Evolutionary conservation across 2,797 vertebrate genomes (phyloP).

Genomic region (Chelmon rostratus): DNA sequence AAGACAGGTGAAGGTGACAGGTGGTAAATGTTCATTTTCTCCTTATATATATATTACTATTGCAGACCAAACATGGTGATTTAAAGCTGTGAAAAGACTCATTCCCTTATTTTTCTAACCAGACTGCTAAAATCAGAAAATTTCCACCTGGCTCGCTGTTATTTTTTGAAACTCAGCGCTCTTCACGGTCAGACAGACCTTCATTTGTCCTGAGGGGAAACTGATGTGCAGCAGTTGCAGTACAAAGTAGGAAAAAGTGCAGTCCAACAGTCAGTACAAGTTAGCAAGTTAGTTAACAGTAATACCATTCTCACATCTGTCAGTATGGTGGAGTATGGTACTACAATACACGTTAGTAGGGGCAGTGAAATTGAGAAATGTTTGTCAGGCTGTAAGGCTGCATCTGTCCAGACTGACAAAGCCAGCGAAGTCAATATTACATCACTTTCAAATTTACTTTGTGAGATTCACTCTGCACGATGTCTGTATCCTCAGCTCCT

Average conservation of each 20-base stretch:
- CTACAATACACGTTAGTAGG: not conserved
- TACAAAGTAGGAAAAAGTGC: not conserved
- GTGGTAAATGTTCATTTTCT: not conserved
- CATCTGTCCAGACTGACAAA: not conserved
- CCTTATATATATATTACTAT: not conserved
- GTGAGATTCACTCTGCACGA: not conserved
- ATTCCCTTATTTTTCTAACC: not conserved
- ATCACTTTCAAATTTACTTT: constrained; percentile 2
- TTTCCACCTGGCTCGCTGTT: not conserved
- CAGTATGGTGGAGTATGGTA: not conserved
- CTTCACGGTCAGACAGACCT: not conserved
- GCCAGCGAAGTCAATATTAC: not conserved
- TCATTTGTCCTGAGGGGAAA: not conserved
- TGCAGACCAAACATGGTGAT: not conserved
- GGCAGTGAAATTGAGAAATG: not conserved
- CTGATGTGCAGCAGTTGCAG: not conserved
- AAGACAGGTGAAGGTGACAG: not conserved
- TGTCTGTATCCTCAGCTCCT: not conserved
- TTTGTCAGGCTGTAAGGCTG: not conserved
- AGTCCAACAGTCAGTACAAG: not conserved
- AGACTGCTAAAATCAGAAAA: not conserved
- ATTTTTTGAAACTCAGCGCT: not conserved
- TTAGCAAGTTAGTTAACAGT: too few relatives aligned
- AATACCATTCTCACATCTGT: not conserved
- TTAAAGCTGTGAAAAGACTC: not conserved